Evolutionary conservation across 2,888 invertebrate species (phyloP).

Genomic region (Amphimallon solstitiale): DNA sequence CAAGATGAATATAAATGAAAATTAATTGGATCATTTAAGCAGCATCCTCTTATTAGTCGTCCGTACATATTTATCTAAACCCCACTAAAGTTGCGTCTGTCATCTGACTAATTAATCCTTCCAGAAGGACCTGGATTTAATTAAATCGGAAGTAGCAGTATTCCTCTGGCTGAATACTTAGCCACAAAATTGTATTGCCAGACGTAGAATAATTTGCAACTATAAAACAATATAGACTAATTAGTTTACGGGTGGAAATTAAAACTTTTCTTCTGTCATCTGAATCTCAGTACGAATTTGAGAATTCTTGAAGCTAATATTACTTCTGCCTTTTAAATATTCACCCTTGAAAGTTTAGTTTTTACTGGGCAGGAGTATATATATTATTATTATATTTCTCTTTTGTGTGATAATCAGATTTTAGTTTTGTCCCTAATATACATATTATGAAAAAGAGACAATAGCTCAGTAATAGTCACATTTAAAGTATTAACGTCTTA

Average conservation of each 20-base stretch:
- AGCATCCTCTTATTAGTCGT: slow-evolving; percentile 58
- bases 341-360: too few species aligned
- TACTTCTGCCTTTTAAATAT: too few species aligned
- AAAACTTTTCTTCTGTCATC: slow-evolving; percentile 1
- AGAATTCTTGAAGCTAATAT: too few species aligned
- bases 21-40: slow-evolving; percentile 59
- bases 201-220: slow-evolving; percentile 25
- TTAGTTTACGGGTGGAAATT: slow-evolving; percentile 13
- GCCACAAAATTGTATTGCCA: slow-evolving; percentile 47
- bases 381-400: too few species aligned
- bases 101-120: slow-evolving; percentile 60
- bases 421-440: too few species aligned
- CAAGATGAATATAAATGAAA: slow-evolving; percentile 58
- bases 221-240: slow-evolving; percentile 28
- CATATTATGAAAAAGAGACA: too few species aligned
- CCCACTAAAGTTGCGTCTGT: slow-evolving; percentile 56
- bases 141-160: slow-evolving; percentile 60
- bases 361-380: too few species aligned
- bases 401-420: too few species aligned
- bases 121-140: slow-evolving; percentile 59
- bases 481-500: too few species aligned
- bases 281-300: background rate
- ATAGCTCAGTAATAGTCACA: too few species aligned
- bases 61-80: slow-evolving; percentile 57
- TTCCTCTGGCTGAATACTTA: slow-evolving; percentile 55